These are phyloP conservation scores for Rhingia campestris DNA, from an alignment of 2,888 invertebrate genomes.

Conservation along the genomic window DNA sequence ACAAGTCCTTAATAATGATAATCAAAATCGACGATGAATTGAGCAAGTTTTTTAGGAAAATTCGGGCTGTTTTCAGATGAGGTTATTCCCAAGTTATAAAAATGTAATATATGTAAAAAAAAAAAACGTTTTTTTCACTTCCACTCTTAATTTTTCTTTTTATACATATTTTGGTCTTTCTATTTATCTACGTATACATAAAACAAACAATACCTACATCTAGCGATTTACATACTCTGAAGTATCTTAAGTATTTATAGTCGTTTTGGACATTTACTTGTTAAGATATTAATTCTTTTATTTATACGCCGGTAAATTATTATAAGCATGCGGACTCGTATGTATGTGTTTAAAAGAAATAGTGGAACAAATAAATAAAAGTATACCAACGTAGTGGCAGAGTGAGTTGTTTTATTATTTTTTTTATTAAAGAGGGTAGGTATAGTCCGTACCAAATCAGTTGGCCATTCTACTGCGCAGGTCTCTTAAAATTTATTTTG, in stretches of 20 bases:
- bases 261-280: slow-evolving; percentile 56
- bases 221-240: slow-evolving; percentile 13
- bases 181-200: not conserved
- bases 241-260: slow-evolving; percentile 35
- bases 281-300: slow-evolving; percentile 33
- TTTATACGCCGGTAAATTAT: slow-evolving; percentile 48
- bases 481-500: no score
- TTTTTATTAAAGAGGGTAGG: not conserved
- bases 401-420: not conserved
- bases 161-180: slow-evolving; percentile 18
- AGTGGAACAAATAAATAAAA: slow-evolving; percentile 66
- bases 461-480: no score
- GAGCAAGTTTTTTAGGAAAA: not conserved
- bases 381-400: slow-evolving; percentile 1
- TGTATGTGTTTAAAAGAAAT: slow-evolving; percentile 34
- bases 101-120: slow-evolving; percentile 44
- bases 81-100: not conserved
- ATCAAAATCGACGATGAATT: not conserved
- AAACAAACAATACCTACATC: slow-evolving; percentile 23
- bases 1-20: not conserved
- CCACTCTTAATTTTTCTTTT: slow-evolving; percentile 14
- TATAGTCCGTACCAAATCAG: not conserved
- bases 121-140: slow-evolving; percentile 11
- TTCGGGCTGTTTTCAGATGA: not conserved
- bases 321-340: slow-evolving; percentile 23